Base-by-base conservation (phyloP, 2,888 invertebrate genomes). In the Iphiclides podalirius region DNA sequence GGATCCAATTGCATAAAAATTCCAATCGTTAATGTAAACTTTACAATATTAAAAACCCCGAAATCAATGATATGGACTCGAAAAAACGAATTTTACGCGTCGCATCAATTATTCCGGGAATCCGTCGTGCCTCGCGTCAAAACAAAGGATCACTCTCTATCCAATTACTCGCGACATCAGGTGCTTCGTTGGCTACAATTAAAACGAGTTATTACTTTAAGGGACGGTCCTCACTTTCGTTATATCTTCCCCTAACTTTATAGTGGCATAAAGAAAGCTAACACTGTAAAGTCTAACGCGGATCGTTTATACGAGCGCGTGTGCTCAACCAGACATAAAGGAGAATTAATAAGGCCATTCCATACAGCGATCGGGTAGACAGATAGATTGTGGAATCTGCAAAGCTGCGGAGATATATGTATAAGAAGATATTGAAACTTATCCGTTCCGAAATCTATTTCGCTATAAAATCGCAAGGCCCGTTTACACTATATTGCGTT, bases 261-360 rank as follows among this genome's bases (percentile, higher is more conserved):
- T 84, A 61, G 77, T 67, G 69, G 60, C 80, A 87, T 87, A 86
- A 87, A 88, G 87, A 85, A 86, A 77, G 75, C 74, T 71, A 72
- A 70, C 71, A 75, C 60, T 77, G 72, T 81, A 80, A 82, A 83
- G 66, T 75, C 64, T n/a, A n/a, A n/a, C n/a, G n/a, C n/a, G n/a
- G n/a, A n/a, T n/a, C n/a, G n/a, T n/a, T 75, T 74, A 75, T 72
- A 76, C 70, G 67, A 58, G 59, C 73, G 70, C 70, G 63, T 82
- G 77, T 77, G 81, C 73, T 65, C 67, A 63, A 57, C 61, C 63
- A 72, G 72, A 82, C 77, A 75, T 85, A 81, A 85, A 85, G 70
- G 78, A 72, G 83, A 83, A 87, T 88, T 88, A 88, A 88, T 86
- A 87, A 83, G 84, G 70, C 80, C 62, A 82, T 87, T 86, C 65